Percentiles rank a stretch among this genome's conserved stretches.
phyloP scores from a whole-genome alignment of 2,113 vertebrate species.

The Lonchura striata region DNA sequence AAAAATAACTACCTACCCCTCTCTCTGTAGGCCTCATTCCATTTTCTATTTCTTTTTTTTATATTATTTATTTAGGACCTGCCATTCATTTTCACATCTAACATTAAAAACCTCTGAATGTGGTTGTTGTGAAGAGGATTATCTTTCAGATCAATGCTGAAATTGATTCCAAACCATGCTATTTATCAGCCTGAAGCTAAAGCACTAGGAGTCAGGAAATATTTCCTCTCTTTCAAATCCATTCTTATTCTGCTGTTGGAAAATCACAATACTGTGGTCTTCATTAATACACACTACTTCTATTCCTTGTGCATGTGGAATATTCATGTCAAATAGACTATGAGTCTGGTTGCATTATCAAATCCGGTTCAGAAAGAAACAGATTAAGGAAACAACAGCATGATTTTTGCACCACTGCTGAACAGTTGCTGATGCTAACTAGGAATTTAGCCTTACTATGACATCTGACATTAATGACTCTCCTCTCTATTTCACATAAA shows the following conservation, averaged over 20 bases:
- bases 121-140: conserved; percentile 78
- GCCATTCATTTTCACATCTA: conserved; percentile 71
- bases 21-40: conserved; percentile 1
- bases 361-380: background rate
- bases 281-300: background rate
- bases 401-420: background rate
- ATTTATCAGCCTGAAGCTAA: conserved; percentile 77
- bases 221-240: conserved; percentile 45
- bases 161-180: conserved; percentile 76
- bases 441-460: background rate
- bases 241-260: conserved; percentile 47
- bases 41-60: background rate
- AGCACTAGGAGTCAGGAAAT: conserved; percentile 62
- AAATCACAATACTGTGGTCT: background rate
- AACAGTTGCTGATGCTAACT: background rate
- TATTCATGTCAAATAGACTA: background rate
- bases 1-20: background rate
- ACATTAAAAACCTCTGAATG: conserved; percentile 72
- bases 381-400: background rate
- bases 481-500: background rate
- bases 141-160: conserved; percentile 81
- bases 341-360: background rate
- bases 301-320: background rate
- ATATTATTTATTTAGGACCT: conserved; percentile 41
- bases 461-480: background rate